Conservation (phyloP, 2,797 vertebrate genomes). For the Manis pentadactyla region DNA sequence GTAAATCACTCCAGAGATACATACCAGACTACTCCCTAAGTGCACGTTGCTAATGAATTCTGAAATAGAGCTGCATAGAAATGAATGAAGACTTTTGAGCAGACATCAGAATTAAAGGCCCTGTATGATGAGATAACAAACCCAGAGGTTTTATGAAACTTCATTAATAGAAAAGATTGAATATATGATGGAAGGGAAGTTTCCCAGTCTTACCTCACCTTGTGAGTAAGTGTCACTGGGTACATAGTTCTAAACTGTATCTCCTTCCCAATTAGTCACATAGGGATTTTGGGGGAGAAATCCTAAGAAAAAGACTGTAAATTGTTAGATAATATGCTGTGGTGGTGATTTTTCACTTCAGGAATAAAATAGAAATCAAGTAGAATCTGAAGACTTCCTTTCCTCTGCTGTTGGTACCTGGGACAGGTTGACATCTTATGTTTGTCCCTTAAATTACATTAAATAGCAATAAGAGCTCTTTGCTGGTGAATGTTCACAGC, state of each 20-base stretch:
- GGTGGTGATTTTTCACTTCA: not conserved
- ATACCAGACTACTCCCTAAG: not conserved
- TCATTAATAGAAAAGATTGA: not conserved
- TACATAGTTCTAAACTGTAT: not conserved
- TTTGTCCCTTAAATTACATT: not conserved
- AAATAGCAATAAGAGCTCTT: not conserved
- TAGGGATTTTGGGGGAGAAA: not conserved
- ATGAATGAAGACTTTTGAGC: not conserved
- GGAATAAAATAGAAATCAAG: not conserved
- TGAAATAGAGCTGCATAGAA: conserved; percentile 28
- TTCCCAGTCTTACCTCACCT: not conserved
- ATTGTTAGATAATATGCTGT: not conserved
- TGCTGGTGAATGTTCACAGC: not conserved
- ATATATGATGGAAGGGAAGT: not conserved
- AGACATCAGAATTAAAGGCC: conserved; percentile 29
- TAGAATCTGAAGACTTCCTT: not conserved
- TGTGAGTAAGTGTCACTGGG: not conserved
- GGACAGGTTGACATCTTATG: not conserved
- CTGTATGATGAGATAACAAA: not conserved
- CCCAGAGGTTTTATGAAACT: not conserved
- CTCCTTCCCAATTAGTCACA: not conserved
- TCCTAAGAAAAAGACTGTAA: not conserved
- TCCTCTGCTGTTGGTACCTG: not conserved
- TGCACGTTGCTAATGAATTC: conserved; percentile 55
- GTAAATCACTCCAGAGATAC: conserved; percentile 20